phyloP scores from a whole-genome alignment of 2,888 invertebrate genomes.

The Sussaba pulchella region DNA sequence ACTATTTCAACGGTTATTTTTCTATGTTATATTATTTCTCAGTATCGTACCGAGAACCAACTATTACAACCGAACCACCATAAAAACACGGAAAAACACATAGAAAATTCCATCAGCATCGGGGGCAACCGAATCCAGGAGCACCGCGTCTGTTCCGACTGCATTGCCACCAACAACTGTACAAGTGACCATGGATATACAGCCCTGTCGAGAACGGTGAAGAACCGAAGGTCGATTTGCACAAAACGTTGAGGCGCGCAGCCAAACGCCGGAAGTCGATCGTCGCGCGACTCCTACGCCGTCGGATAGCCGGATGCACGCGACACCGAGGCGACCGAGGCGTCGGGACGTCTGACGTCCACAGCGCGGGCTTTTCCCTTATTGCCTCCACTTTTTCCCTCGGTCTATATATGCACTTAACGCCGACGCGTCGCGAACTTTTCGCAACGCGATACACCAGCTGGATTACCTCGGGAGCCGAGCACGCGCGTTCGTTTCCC shows the following conservation, averaged over 20 bases:
- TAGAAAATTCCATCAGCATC: no score
- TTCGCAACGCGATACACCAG: neutral
- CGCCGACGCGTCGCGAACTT: slow-evolving; percentile 27
- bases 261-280: slow-evolving; percentile 7
- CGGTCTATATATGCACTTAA: slow-evolving; percentile 1
- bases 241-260: neutral
- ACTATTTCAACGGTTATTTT: no score
- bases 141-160: no score
- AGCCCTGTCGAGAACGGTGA: neutral
- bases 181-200: no score
- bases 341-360: slow-evolving; percentile 78
- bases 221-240: no score
- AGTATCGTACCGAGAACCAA: no score
- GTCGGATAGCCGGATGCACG: slow-evolving; percentile 60
- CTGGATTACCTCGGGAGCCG: no score
- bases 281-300: slow-evolving; percentile 5
- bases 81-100: no score
- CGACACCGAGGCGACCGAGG: slow-evolving; percentile 74
- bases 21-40: no score
- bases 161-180: no score
- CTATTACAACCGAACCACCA: no score
- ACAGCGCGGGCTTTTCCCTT: slow-evolving; percentile 5
- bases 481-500: slow-evolving; percentile 41
- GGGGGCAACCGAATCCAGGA: no score
- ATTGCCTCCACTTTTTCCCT: slow-evolving; percentile 67